A percentile compares a stretch with the other conserved stretches of the same genome.
These are phyloP conservation scores for Lycocerus yunnanus DNA, from an alignment of 2,888 invertebrate species.

Conservation along the genomic window DNA sequence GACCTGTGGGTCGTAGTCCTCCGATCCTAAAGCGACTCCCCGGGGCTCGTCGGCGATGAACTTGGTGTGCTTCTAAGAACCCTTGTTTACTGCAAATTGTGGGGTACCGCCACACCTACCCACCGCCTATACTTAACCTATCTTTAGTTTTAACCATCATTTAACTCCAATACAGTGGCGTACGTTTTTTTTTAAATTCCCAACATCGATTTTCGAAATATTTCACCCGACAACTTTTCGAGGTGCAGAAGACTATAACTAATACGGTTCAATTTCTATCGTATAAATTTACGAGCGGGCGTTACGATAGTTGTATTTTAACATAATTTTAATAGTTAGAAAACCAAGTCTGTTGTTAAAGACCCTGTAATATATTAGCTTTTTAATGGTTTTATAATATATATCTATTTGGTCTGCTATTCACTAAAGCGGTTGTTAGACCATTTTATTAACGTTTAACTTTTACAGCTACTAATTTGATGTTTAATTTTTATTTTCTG, in stretches of 20 bases:
- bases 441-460: conserved; percentile 33
- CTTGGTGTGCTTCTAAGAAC: conserved; percentile 40
- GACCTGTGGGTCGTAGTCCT: conserved; percentile 25
- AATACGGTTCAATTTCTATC: conserved; percentile 17
- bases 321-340: conserved; percentile 48
- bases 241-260: background rate
- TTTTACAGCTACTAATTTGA: conserved; percentile 32
- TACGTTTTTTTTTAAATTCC: background rate
- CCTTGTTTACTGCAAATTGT: conserved; percentile 44
- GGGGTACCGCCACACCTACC: conserved; percentile 42
- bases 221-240: too few species aligned
- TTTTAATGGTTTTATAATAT: conserved; percentile 52
- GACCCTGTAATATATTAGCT: conserved; percentile 48
- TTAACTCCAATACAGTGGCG: conserved; percentile 36
- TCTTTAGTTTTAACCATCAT: conserved; percentile 35
- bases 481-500: conserved; percentile 29
- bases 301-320: conserved; percentile 48
- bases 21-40: conserved; percentile 30
- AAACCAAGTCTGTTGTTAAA: conserved; percentile 45
- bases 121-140: conserved; percentile 38
- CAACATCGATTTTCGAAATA: background rate
- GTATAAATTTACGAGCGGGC: conserved; percentile 47
- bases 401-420: conserved; percentile 49
- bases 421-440: conserved; percentile 44
- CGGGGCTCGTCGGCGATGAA: conserved; percentile 32